Conservation (phyloP, 2,113 vertebrate genomes). For the Castor canadensis region DNA sequence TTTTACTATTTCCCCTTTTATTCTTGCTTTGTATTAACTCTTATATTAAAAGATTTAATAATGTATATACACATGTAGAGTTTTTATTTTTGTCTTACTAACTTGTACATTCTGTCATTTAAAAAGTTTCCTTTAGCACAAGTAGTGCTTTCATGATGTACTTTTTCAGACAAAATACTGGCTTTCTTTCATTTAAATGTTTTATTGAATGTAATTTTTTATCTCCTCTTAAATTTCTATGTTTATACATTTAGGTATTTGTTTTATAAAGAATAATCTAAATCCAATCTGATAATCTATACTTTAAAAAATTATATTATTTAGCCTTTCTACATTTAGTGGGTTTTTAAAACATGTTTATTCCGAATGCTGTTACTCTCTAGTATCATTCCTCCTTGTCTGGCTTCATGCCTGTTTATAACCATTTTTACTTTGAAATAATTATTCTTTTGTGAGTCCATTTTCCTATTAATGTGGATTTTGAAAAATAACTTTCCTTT, state of each 20-base stretch:
- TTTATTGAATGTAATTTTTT: neutral
- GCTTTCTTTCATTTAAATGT: neutral
- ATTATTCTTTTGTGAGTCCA: neutral
- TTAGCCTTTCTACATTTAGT: neutral
- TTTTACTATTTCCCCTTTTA: neutral
- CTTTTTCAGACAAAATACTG: neutral
- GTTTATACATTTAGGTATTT: neutral
- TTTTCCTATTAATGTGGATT: neutral
- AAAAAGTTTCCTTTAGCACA: neutral
- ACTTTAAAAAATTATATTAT: neutral
- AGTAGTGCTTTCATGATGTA: neutral
- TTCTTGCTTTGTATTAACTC: neutral
- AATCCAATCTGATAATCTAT: neutral
- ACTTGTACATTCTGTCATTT: neutral
- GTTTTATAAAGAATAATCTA: neutral
- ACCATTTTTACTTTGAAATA: neutral
- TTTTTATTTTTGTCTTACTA: too few relatives aligned
- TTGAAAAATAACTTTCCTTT: neutral
- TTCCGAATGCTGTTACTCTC: neutral
- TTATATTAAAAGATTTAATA: too few relatives aligned
- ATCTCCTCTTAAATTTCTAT: neutral
- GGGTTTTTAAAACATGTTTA: neutral
- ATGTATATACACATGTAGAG: too few relatives aligned
- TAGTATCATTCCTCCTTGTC: too few relatives aligned
- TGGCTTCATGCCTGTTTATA: neutral